phyloP scores from a whole-genome alignment of 2,888 invertebrate species.

The Automeris io region DNA sequence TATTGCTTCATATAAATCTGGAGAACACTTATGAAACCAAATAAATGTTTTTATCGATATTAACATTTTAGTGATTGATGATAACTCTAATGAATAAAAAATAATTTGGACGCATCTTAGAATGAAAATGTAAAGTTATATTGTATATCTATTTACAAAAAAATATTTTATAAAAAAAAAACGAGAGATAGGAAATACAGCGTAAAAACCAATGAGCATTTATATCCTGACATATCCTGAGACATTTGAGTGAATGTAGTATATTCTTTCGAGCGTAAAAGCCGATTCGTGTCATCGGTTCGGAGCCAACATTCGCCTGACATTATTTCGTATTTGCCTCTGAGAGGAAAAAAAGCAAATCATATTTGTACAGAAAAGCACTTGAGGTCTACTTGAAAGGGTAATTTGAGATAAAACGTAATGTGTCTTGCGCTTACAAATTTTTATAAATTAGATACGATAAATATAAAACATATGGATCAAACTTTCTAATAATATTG shows the following conservation, averaged over 20 bases:
- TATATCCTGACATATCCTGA: slow-evolving; percentile 28
- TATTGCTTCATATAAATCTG: too few relatives aligned
- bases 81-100: too few relatives aligned
- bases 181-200: slow-evolving; percentile 1
- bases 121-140: too few relatives aligned
- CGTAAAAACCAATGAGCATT: slow-evolving; percentile 25
- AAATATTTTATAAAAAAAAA: too few relatives aligned
- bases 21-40: too few relatives aligned
- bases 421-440: slow-evolving; percentile 23
- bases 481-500: neutral
- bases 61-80: too few relatives aligned
- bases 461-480: slow-evolving; percentile 24
- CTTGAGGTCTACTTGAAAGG: slow-evolving; percentile 36
- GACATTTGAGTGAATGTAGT: slow-evolving; percentile 38
- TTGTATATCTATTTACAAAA: too few relatives aligned
- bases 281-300: slow-evolving; percentile 53
- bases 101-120: too few relatives aligned
- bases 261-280: slow-evolving; percentile 48
- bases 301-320: slow-evolving; percentile 32
- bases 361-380: slow-evolving; percentile 44
- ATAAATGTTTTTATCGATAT: too few relatives aligned
- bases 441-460: slow-evolving; percentile 30
- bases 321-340: slow-evolving; percentile 46
- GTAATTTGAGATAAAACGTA: slow-evolving; percentile 42
- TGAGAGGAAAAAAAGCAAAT: slow-evolving; percentile 44